phyloP scores from a whole-genome alignment of 2,888 invertebrate species.

The Heliconius cydno region DNA sequence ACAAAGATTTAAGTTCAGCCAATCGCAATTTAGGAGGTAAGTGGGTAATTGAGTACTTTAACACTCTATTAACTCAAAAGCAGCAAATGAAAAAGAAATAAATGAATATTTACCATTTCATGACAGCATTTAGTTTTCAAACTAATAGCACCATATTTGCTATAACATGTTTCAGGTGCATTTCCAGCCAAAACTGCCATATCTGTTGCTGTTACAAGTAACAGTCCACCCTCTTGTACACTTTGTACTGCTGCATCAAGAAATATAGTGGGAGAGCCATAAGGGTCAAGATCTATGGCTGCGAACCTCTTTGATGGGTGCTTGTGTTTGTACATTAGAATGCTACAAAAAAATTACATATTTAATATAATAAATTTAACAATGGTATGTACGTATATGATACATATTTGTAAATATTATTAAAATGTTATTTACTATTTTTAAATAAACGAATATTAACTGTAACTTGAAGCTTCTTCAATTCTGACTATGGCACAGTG shows the following conservation, averaged over 20 bases:
- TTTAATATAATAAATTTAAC: too few relatives aligned
- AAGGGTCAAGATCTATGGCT: constrained; percentile 98
- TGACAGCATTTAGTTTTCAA: constrained; percentile 94
- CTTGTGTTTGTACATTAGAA: constrained; percentile 92
- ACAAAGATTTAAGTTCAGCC: too few relatives aligned
- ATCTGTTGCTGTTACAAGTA: constrained; percentile 98
- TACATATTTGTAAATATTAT: too few relatives aligned
- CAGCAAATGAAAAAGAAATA: too few relatives aligned
- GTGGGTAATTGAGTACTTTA: too few relatives aligned
- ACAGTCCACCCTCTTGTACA: constrained; percentile 90
- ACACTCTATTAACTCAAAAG: too few relatives aligned
- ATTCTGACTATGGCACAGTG: too few relatives aligned
- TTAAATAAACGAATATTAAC: too few relatives aligned
- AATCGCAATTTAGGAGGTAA: too few relatives aligned
- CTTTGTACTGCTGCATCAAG: constrained; percentile 94
- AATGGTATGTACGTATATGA: too few relatives aligned
- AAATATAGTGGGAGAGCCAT: constrained; percentile 97
- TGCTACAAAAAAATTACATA: constrained; percentile 74
- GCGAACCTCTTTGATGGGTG: constrained; percentile 88
- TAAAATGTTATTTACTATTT: too few relatives aligned
- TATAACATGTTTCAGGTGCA: constrained; percentile 95
- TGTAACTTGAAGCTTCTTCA: too few relatives aligned
- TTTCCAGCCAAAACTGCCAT: constrained; percentile 98
- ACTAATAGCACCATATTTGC: constrained; percentile 96
- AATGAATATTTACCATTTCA: constrained; percentile 89